These are phyloP conservation scores for Crenichthys baileyi DNA, from an alignment of 2,797 vertebrate species.

Conservation along the genomic window DNA sequence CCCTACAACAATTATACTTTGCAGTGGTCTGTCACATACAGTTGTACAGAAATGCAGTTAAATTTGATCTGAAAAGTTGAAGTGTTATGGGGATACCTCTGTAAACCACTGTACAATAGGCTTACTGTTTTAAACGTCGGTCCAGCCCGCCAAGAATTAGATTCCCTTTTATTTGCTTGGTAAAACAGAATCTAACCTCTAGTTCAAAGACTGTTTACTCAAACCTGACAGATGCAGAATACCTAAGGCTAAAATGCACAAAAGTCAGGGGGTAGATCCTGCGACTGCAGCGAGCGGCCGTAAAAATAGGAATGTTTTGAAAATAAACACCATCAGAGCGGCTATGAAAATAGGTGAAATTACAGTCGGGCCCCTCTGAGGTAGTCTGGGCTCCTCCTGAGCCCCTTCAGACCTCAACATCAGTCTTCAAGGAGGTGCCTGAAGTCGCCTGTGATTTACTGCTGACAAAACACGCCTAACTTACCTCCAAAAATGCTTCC, in stretches of 20 bases:
- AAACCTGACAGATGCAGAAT: constrained; percentile 33
- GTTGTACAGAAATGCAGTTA: background rate
- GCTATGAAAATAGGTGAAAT: constrained; percentile 73
- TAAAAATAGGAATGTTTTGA: constrained; percentile 93
- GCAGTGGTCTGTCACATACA: background rate
- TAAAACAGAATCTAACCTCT: constrained; percentile 38
- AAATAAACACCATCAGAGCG: constrained; percentile 89
- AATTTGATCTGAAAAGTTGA: background rate
- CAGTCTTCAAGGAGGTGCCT: constrained; percentile 66
- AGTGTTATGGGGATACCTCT: background rate
- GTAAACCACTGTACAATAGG: constrained; percentile 20
- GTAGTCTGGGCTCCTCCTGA: constrained; percentile 72
- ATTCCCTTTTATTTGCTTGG: constrained; percentile 47
- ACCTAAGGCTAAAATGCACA: constrained; percentile 73
- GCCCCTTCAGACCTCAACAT: constrained; percentile 58
- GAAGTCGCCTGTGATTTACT: constrained; percentile 73
- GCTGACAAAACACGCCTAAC: constrained; percentile 65
- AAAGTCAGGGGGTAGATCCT: constrained; percentile 67
- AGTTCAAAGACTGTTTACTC: constrained; percentile 23
- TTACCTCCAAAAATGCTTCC: constrained; percentile 38
- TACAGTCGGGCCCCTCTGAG: constrained; percentile 49
- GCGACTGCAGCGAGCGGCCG: constrained; percentile 86
- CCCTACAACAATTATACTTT: background rate
- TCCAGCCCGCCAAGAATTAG: constrained; percentile 38
- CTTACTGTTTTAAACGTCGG: constrained; percentile 35